Conservation (phyloP, 1,140 invertebrate genomes). For the Drosophila virilis region DNA sequence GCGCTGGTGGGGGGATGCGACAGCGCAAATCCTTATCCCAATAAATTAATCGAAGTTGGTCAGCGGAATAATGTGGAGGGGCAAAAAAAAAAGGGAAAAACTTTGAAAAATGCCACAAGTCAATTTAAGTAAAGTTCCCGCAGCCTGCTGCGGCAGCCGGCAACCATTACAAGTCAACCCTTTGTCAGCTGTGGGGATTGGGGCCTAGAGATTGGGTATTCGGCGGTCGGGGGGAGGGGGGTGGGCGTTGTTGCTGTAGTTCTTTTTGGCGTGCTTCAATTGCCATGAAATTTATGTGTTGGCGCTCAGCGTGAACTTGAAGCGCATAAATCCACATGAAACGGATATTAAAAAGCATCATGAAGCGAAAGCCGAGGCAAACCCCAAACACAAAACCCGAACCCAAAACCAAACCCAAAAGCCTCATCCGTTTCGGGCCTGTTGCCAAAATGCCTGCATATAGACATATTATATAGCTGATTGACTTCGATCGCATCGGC, state of each 20-base stretch:
- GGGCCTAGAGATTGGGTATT: background rate
- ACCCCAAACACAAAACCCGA: slow-evolving; percentile 14
- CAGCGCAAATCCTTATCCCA: slow-evolving; percentile 56
- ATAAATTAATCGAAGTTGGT: slow-evolving; percentile 70
- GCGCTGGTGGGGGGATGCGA: background rate
- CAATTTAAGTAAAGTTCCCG: slow-evolving; percentile 56
- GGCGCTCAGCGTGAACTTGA: slow-evolving; percentile 77
- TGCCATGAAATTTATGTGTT: slow-evolving; percentile 78
- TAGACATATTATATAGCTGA: slow-evolving; percentile 71
- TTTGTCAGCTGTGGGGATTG: slow-evolving; percentile 34
- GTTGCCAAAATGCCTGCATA: slow-evolving; percentile 18
- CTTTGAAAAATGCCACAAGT: slow-evolving; percentile 73
- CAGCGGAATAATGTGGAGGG: slow-evolving; percentile 14
- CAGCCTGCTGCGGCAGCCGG: background rate
- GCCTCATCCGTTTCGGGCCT: slow-evolving; percentile 9
- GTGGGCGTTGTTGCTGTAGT: slow-evolving; percentile 32
- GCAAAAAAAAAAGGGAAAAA: slow-evolving; percentile 10
- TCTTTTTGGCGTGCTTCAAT: slow-evolving; percentile 60
- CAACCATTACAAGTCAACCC: slow-evolving; percentile 55
- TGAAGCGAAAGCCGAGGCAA: slow-evolving; percentile 54
- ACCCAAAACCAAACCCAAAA: background rate
- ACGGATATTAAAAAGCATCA: slow-evolving; percentile 78
- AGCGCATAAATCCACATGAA: slow-evolving; percentile 80
- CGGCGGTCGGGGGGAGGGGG: background rate
- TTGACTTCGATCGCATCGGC: slow-evolving; percentile 65